Percentiles rank a stretch among this genome's conserved stretches.
Conservation (phyloP, 1,140 invertebrate genomes). For the Nephila pilipes region DNA sequence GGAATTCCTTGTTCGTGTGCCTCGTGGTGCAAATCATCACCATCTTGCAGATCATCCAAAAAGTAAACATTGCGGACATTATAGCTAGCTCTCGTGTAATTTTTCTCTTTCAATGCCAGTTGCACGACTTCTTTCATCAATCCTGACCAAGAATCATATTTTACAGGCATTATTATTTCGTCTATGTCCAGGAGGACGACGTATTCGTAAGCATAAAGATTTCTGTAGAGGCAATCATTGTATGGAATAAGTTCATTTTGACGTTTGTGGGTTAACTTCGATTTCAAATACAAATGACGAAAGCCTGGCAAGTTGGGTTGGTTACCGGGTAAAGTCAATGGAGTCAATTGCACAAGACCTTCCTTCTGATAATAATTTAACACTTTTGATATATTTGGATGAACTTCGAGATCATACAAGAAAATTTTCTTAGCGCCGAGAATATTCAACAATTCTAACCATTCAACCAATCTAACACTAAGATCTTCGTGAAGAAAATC, state of each 20-base stretch:
- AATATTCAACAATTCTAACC: constrained; percentile 93
- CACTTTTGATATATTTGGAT: constrained; percentile 94
- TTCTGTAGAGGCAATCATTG: constrained; percentile 97
- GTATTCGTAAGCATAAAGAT: constrained; percentile 94
- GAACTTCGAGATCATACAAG: constrained; percentile 94
- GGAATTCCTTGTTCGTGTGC: constrained; percentile 85
- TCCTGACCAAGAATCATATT: constrained; percentile 88
- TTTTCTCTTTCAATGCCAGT: constrained; percentile 84
- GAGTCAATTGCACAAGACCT: constrained; percentile 91
- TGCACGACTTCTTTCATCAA: constrained; percentile 88
- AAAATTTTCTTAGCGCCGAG: constrained; percentile 96
- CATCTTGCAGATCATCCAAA: constrained; percentile 88
- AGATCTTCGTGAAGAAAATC: constrained; percentile 96
- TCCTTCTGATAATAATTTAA: constrained; percentile 89
- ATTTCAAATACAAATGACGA: constrained; percentile 93
- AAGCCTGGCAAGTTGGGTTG: constrained; percentile 94
- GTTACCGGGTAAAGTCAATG: constrained; percentile 93
- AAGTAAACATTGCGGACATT: constrained; percentile 97
- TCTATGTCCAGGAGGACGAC: constrained; percentile 95
- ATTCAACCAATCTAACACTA: constrained; percentile 94
- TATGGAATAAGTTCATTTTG: constrained; percentile 98
- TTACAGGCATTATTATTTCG: constrained; percentile 96
- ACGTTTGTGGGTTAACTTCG: constrained; percentile 93
- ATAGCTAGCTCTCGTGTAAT: constrained; percentile 90
- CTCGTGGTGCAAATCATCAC: constrained; percentile 79